A percentile compares a stretch with the other conserved stretches of the same genome.
These are phyloP conservation scores for Bellardia pandia DNA, from an alignment of 2,888 invertebrate genomes.

Conservation along the genomic window DNA sequence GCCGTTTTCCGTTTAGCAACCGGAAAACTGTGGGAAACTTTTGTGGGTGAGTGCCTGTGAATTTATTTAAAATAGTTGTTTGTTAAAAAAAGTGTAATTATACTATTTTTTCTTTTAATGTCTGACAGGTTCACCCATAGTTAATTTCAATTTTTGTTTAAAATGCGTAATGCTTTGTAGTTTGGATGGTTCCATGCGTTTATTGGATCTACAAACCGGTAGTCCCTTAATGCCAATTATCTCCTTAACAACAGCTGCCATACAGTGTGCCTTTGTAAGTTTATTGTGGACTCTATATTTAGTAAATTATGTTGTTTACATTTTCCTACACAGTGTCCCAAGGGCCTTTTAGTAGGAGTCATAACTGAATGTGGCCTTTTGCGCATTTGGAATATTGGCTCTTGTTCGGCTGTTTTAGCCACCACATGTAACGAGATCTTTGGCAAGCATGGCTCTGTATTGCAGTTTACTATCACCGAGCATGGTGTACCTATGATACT, in stretches of 20 bases:
- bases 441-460: constrained; percentile 84
- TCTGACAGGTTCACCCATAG: constrained; percentile 81
- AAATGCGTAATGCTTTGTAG: constrained; percentile 83
- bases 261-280: constrained; percentile 83
- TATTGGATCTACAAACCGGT: constrained; percentile 81
- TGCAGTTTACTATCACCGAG: constrained; percentile 87
- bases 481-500: constrained; percentile 92
- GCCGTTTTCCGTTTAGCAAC: constrained; percentile 85
- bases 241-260: constrained; percentile 79
- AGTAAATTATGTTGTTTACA: neutral
- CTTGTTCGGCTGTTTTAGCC: constrained; percentile 77
- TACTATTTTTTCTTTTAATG: neutral
- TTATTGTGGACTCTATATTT: neutral
- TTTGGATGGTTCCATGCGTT: constrained; percentile 82
- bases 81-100: no score
- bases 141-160: constrained; percentile 82
- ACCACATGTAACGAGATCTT: constrained; percentile 82
- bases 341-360: constrained; percentile 82
- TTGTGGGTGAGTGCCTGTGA: constrained; percentile 85
- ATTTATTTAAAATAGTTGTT: no score
- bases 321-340: constrained; percentile 78
- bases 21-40: constrained; percentile 89
- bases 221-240: constrained; percentile 81
- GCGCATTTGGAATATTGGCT: constrained; percentile 82
- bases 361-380: constrained; percentile 83